Evolutionary conservation across 1,140 invertebrate species (phyloP), one percentile per base, ranked within the genome.

Genomic region (Diabrotica undecimpunctata): DNA sequence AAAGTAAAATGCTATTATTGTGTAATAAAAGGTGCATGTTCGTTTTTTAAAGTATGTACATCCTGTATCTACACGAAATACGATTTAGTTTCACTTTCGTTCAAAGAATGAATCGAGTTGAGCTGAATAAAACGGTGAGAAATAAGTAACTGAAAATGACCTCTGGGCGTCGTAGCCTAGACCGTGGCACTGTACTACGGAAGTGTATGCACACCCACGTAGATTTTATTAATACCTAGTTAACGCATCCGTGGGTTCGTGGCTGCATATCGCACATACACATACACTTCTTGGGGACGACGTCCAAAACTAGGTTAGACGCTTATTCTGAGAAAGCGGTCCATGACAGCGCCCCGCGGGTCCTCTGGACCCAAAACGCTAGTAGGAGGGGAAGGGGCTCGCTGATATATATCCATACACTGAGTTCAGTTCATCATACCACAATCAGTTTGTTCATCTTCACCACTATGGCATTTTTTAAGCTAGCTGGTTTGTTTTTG

Each of bases 311-410:
- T 74, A 76, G 75, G 75, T 77, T 77, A 75, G 68, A 67, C 68
- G 70, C 69, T 66, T 68, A 67, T 65, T 65, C 70, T 77, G 77
- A 77, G 78, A 79, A 79, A 79, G 77, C 77, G 77, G 77, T 77
- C 76, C 74, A 74, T 72, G 69, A 70, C 68, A 74, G 72, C 65
- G 74, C 74, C 77, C 73, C 74, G 70, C 71, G 72, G 75, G 66
- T 76, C 75, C 73, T 71, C 72, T 54, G 75, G 74, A 78, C 77
- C 75, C 78, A 75, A 79, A 79, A 72, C 69, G 67, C 67, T 57
- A 62, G 54, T 60, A 61, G 64, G 66, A 14, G 25, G 69, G 74
- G 77, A 66, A 77, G 76, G 76, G 77, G 77, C 65, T 65, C 41
- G 54, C 66, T 74, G 69, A 76, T 79, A 79, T 78, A 79, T 78